A percentile compares a stretch with the other conserved stretches of the same genome.
These are phyloP conservation scores for Exephanes ischioxanthus DNA, from an alignment of 2,888 invertebrate species.

Conservation along the genomic window DNA sequence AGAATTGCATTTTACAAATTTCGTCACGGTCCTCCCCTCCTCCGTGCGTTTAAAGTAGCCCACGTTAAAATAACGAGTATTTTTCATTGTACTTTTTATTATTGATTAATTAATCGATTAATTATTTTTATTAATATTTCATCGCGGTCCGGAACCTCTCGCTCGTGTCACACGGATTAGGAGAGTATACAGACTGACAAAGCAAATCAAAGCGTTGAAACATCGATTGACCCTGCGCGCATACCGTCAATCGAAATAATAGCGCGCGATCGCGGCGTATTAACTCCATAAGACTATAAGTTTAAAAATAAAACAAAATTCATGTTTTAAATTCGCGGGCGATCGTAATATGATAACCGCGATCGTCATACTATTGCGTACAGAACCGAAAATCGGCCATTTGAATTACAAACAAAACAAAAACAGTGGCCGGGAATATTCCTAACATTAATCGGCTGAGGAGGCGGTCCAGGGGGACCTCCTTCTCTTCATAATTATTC, in stretches of 20 bases:
- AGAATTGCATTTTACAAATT: conserved; percentile 33
- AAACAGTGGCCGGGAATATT: neutral
- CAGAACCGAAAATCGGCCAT: conserved; percentile 57
- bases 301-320: conserved; percentile 24
- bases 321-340: conserved; percentile 21
- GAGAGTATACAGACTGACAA: conserved; percentile 84
- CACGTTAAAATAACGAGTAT: conserved; percentile 12
- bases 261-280: conserved; percentile 43
- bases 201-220: conserved; percentile 81
- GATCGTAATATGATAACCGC: conserved; percentile 29
- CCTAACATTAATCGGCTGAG: neutral
- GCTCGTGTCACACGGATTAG: conserved; percentile 76
- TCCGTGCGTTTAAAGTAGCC: conserved; percentile 11
- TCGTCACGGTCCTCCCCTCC: neutral
- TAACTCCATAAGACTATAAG: conserved; percentile 49
- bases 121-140: conserved; percentile 28
- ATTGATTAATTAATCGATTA: conserved; percentile 11
- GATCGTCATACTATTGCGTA: conserved; percentile 36
- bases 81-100: conserved; percentile 27
- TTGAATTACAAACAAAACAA: conserved; percentile 36
- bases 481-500: conserved; percentile 36
- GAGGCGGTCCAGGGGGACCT: neutral
- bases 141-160: conserved; percentile 61
- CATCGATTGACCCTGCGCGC: conserved; percentile 75
- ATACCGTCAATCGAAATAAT: conserved; percentile 59